Percentiles rank a stretch among this genome's conserved stretches.
Conservation (phyloP, 2,888 invertebrate species). For the Mesorhabditis belari region DNA sequence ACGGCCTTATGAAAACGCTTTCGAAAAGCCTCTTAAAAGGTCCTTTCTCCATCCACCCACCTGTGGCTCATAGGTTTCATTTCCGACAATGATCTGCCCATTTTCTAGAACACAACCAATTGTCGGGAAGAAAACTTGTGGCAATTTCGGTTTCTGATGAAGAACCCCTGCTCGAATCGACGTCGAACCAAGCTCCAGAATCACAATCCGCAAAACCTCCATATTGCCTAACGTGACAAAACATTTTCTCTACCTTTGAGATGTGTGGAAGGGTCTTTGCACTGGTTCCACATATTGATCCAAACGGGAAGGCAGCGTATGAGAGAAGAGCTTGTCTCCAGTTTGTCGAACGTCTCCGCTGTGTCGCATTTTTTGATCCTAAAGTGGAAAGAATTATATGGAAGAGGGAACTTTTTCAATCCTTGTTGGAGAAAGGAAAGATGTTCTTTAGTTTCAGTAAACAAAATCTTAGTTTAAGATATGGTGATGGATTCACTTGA, state of each 20-base stretch:
- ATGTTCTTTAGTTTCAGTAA: no score
- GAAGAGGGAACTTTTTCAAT: no score
- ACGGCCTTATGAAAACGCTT: no score
- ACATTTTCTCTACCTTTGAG: constrained; percentile 19
- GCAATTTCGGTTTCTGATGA: constrained; percentile 56
- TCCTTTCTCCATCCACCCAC: constrained; percentile 3
- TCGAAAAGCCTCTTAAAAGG: no score
- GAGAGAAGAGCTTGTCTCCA: constrained; percentile 60
- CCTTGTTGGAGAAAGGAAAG: no score
- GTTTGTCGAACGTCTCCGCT: constrained; percentile 43
- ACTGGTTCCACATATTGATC: constrained; percentile 59
- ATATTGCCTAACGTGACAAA: no score
- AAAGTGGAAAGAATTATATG: no score
- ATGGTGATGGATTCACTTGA: no score
- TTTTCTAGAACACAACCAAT: constrained; percentile 47
- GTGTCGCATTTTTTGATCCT: background rate
- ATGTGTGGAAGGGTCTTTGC: constrained; percentile 49
- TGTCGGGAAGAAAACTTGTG: constrained; percentile 61
- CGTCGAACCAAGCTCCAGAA: constrained; percentile 62
- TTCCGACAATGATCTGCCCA: constrained; percentile 39
- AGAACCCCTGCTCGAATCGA: constrained; percentile 61
- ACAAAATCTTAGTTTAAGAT: no score
- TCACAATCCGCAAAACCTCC: constrained; percentile 56
- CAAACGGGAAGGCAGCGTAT: constrained; percentile 56
- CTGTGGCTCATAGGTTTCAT: constrained; percentile 39